Evolutionary conservation across 1,140 invertebrate genomes (phyloP), one percentile per base, ranked within the genome.

Genomic region (Pentalonia nigronervosa): DNA sequence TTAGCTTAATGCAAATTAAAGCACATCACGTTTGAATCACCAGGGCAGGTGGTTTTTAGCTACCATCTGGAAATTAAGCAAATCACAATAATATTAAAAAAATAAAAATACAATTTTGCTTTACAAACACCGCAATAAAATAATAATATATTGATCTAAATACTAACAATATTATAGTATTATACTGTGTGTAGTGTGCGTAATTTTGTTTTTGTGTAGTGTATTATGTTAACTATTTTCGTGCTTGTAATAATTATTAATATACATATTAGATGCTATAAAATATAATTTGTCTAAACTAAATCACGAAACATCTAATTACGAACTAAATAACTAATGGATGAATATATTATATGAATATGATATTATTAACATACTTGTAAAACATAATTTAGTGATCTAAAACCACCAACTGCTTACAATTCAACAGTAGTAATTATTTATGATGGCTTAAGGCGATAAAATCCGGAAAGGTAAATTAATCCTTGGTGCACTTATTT

Each of bases 401-500:
- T 9, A 41, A 84, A 84, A 41, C 34, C 83, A 84, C 36, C 36
- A 84, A 84, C 7, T 84, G 36, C 21, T 45, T 48, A 87, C 25
- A 30, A 87, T 45, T 87, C 41, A 87, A n/a, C 23, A 47, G 8
- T 17, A 4, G 41, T 87, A 76, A 87, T 87, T 30, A 87, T 87
- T 87, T 87, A 87, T 87, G 84, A 87, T 87, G 14, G 84, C 30
- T 87, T 47, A 87, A 25, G 45, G 25, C 41, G 30, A 47, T 87
- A 25, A 87, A 87, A 87, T 47, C 41, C 25, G n/a, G 25, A 87
- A 87, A 47, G 84, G 45, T 47, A 47, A 87, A 87, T 48, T 87
- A 87, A 87, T 45, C 30, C 60, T 17, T 30, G 30, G 60, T n/a
- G 14, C 60, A 76, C 60, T 76, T 76, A 76, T 30, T n/a, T 76